Percentiles rank a stretch among this genome's conserved stretches.
Evolutionary conservation across 2,113 vertebrate genomes (phyloP).

Genomic region (Dicrurus megarhynchus): DNA sequence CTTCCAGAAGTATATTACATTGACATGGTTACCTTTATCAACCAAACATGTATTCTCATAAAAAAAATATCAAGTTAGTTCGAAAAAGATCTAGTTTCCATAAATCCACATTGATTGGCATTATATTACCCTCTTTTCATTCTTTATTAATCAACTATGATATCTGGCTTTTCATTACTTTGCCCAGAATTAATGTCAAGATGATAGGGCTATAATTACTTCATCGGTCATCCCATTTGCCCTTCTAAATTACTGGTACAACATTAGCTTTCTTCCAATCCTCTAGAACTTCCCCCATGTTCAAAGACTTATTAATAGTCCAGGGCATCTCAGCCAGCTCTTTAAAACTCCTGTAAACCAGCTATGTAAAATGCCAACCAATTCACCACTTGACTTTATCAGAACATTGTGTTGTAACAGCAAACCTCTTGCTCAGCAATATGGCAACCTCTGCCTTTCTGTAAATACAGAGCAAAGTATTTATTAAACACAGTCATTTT

Average conservation of each 20-base stretch:
- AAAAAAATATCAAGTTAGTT: conserved; percentile 70
- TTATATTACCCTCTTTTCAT: conserved; percentile 68
- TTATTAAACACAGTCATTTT: not conserved
- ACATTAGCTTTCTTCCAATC: conserved; percentile 56
- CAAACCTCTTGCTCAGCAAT: not conserved
- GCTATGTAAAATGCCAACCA: not conserved
- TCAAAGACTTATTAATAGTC: conserved; percentile 49
- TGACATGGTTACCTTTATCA: conserved; percentile 68
- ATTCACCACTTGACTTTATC: not conserved
- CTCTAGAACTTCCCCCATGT: conserved; percentile 30
- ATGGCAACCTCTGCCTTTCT: not conserved
- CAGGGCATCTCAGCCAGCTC: not conserved
- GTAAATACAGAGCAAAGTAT: not conserved
- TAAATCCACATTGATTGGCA: conserved; percentile 68
- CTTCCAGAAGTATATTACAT: conserved; percentile 65
- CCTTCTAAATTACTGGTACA: conserved; percentile 68
- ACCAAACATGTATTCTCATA: conserved; percentile 64
- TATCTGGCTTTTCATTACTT: conserved; percentile 68
- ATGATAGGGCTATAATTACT: conserved; percentile 68
- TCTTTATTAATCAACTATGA: conserved; percentile 70
- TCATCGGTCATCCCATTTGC: conserved; percentile 69
- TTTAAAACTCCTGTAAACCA: not conserved
- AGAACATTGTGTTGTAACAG: not conserved
- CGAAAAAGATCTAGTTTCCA: conserved; percentile 68
- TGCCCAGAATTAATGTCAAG: conserved; percentile 66